Evolutionary conservation across 2,888 invertebrate genomes (phyloP).

Genomic region (Ophion costatus): DNA sequence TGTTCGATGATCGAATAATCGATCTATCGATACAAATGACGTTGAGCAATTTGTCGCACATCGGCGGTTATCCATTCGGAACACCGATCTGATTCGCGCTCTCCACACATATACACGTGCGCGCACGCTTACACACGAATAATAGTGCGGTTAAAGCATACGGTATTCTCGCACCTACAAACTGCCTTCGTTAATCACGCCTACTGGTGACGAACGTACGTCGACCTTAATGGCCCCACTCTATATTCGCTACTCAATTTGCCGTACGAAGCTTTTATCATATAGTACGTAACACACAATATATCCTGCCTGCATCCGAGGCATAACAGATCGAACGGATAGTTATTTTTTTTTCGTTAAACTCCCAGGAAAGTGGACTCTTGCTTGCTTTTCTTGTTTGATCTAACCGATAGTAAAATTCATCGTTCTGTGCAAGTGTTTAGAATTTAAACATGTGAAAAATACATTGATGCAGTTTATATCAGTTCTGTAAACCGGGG

Average conservation of each 20-base stretch:
- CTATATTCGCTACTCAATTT: no score
- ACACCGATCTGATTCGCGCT: background rate
- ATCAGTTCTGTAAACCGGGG: no score
- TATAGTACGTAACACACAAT: background rate
- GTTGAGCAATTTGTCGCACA: constrained; percentile 13
- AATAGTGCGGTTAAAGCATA: background rate
- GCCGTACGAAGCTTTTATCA: background rate
- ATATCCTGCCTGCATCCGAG: background rate
- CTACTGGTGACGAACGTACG: constrained; percentile 52
- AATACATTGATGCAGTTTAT: no score
- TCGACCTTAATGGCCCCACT: constrained; percentile 41
- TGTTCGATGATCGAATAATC: background rate
- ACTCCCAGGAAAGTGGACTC: no score
- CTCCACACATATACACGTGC: background rate
- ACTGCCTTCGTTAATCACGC: constrained; percentile 66
- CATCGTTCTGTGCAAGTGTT: no score
- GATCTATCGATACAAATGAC: background rate
- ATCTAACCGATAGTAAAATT: no score
- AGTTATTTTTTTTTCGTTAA: no score
- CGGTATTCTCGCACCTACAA: constrained; percentile 58
- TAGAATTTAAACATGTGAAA: no score
- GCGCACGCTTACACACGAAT: background rate
- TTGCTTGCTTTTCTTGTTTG: no score
- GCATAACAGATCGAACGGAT: background rate
- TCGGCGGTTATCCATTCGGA: background rate